Evolutionary conservation across 2,797 vertebrate genomes (phyloP), one percentile per base, ranked within the genome.

Genomic region (Otus scops): DNA sequence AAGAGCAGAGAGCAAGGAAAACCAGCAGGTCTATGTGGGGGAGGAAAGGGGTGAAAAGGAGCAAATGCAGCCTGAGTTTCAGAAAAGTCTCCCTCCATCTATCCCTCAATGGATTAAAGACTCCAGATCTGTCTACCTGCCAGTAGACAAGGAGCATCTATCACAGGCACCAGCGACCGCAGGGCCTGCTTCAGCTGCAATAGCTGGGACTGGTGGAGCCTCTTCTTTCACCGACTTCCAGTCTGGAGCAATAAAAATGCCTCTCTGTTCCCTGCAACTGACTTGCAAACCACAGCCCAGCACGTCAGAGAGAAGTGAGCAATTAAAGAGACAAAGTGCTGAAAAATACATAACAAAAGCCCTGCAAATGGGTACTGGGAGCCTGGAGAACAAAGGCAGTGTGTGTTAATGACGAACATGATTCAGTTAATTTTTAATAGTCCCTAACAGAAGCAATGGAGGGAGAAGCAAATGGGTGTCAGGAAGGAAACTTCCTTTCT

Each of bases 251-350:
- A 70, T 51, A 95, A 92, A 93, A 96, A 80, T 73, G 57, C 61
- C 57, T 48, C 81, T 92, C 83, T 93, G 56, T 71, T 97, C 76
- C 77, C 85, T 65, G 59, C 90, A 91, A 89, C 89, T 88, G 94
- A 90, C 82, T 95, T 89, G 65, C 71, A 94, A 92, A 86, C 95
- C 87, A 61, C 80, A 89, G 86, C 63, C 69, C 32, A 7, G 57
- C 63, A 74, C 64, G 89, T 97, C 96, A 97, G 88, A 96, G 56
- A 85, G 88, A 93, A 95, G 85, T 7, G 6, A 95, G 78, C 95
- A 97, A 96, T 97, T 97, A 97, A 97, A 97, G 93, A 96, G 96
- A 97, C 97, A 96, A 97, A 97, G 92, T 97, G 89, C 95, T 97
- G 92, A 97, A 97, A 97, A 97, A 97, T 96, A 93, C 88, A 96